Base-by-base conservation (phyloP, 2,888 invertebrate species). In the Ophioninae sp. region DNA sequence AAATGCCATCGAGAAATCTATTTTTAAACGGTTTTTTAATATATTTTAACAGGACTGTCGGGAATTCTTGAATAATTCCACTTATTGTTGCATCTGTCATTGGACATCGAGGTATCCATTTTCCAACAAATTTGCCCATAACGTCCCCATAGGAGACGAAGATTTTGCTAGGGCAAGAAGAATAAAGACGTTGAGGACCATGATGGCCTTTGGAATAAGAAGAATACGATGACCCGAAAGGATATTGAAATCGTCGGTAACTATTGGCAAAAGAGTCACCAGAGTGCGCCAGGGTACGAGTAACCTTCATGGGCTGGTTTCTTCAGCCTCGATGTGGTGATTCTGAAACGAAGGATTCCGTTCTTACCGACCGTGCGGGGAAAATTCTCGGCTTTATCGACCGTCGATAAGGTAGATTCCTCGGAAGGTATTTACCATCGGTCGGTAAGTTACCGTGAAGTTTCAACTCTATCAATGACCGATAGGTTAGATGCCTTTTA, bases 301-400 rank as follows among this genome's bases (percentile, higher is more conserved):
- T 30, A 41, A 17, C 56, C 61, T 56, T 44, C 23, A 20, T 51
- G 20, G 71, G 23, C 81, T 69, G 51, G 8, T 20, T 30, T 37
- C 67, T 74, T 51, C 58, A 71, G 44, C 6, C n/a, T 30, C 20
- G 44, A 56, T 44, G 37, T 6, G 13, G n/a, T 10, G 41, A n/a
- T 37, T 63, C 17, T 7, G 20, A 37, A 13, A 51, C 30, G 61
- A 5, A 72, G 22, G 58, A 56, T 76, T n/a, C 23, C 72, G 59
- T 68, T 23, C 7, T 88, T 89, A 88, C 87, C 90, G 88, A 88
- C 87, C 77, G 61, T 51, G 83, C 83, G 85, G 72, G 73, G 78
- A 71, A 63, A 51, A 74, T 84, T 84, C 75, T 81, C 73, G 77
- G 67, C 71, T 59, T 9, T 0, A 17, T 23, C 61, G 37, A 64